Evolutionary conservation across 2,888 invertebrate species (phyloP).

Genomic region (Morpho deidamia): DNA sequence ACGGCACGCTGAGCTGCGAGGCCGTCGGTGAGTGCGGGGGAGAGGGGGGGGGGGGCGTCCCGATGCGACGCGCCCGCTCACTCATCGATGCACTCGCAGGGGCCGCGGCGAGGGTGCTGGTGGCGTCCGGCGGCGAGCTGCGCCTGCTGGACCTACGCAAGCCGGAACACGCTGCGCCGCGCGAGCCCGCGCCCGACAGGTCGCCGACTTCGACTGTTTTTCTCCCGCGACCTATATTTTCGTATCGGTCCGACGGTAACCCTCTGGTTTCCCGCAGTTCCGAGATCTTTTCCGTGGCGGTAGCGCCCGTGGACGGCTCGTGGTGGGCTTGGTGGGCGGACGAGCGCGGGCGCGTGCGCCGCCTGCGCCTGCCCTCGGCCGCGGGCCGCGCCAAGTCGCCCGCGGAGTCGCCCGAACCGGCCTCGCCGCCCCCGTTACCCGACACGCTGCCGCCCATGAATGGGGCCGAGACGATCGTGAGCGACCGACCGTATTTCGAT

Average conservation of each 20-base stretch:
- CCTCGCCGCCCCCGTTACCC: constrained; percentile 4
- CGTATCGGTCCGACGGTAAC: too few species aligned
- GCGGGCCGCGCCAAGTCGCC: too few species aligned
- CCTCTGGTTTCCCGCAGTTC: constrained; percentile 16
- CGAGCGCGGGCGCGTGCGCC: constrained; percentile 37
- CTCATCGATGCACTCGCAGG: constrained; percentile 37
- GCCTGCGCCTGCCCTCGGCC: constrained; percentile 19
- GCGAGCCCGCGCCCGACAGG: constrained; percentile 16
- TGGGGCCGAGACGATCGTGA: neutral
- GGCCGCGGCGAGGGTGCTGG: constrained; percentile 79
- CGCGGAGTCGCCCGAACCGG: too few species aligned
- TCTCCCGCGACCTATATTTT: too few species aligned
- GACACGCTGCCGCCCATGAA: constrained; percentile 27
- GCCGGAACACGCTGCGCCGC: constrained; percentile 39
- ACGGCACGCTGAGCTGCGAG: constrained; percentile 65
- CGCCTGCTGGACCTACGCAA: constrained; percentile 81
- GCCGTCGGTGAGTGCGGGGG: constrained; percentile 57
- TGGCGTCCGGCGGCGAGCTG: constrained; percentile 81
- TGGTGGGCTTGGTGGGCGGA: constrained; percentile 64
- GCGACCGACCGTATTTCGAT: constrained; percentile 16
- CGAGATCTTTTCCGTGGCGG: constrained; percentile 42
- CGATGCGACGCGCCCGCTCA: neutral
- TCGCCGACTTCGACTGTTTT: constrained; percentile 1
- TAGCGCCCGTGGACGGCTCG: constrained; percentile 37
- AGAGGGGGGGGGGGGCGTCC: too few species aligned